Conservation (phyloP, 1,140 invertebrate species). For the Plodia interpunctella region DNA sequence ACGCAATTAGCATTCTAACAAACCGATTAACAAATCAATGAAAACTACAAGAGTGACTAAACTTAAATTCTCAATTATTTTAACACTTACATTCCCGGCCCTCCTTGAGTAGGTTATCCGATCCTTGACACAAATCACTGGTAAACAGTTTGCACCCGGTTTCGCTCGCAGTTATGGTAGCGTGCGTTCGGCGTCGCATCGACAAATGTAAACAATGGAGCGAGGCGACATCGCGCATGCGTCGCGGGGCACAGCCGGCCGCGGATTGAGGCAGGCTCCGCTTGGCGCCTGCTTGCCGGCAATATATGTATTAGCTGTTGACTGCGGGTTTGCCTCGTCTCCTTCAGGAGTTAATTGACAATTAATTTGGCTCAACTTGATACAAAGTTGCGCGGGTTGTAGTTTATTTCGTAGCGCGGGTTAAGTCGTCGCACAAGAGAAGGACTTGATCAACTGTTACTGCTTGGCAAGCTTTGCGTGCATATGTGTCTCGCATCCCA, state of each 20-base stretch:
- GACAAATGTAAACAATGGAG: background rate
- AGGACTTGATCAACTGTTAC: too few species aligned
- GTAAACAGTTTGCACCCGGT: background rate
- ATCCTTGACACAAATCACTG: background rate
- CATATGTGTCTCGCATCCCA: too few species aligned
- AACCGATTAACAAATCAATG: background rate
- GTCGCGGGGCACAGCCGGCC: background rate
- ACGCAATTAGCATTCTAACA: background rate
- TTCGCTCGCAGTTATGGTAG: background rate
- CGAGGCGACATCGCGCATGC: slow-evolving; percentile 5
- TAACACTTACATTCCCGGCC: background rate
- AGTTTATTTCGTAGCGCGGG: too few species aligned
- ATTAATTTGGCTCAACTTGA: too few species aligned
- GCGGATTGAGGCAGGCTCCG: background rate
- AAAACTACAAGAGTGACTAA: background rate
- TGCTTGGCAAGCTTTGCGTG: too few species aligned
- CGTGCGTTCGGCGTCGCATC: background rate
- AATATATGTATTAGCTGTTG: too few species aligned
- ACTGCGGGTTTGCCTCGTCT: background rate
- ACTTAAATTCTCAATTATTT: background rate
- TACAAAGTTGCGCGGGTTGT: too few species aligned
- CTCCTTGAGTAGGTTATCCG: background rate
- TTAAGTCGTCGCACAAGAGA: too few species aligned
- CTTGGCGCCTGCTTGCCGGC: background rate
- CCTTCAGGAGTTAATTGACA: too few species aligned